Conservation (phyloP, 2,888 invertebrate species). For the Hirtodrosophila duncani region DNA sequence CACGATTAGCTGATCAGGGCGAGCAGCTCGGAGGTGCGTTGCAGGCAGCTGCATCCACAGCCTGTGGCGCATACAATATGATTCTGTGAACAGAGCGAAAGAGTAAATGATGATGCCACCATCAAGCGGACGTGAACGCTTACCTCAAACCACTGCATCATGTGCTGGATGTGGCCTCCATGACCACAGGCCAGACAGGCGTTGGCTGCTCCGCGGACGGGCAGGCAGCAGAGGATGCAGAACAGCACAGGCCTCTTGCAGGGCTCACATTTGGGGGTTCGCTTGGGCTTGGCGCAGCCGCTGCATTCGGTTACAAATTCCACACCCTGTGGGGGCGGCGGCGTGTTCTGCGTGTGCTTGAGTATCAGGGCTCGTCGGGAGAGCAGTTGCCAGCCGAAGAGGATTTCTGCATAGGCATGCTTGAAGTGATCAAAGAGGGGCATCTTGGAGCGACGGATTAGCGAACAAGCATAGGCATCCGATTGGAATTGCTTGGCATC, state of each 20-base stretch:
- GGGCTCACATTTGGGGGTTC: conserved; percentile 84
- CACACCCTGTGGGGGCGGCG: conserved; percentile 82
- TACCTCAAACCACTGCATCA: conserved; percentile 88
- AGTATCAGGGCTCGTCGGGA: conserved; percentile 88
- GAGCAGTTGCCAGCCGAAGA: conserved; percentile 90
- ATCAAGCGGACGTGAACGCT: not conserved
- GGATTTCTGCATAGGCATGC: conserved; percentile 90
- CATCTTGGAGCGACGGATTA: conserved; percentile 75
- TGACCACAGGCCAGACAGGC: conserved; percentile 95
- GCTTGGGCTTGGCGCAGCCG: conserved; percentile 83
- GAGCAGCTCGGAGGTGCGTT: conserved; percentile 81
- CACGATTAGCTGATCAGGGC: conserved; percentile 56
- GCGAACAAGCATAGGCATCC: conserved; percentile 68
- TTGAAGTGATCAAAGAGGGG: conserved; percentile 88
- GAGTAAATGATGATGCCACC: not conserved
- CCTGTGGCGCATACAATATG: conserved; percentile 92
- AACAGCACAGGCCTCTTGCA: conserved; percentile 88
- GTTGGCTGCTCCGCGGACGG: conserved; percentile 90
- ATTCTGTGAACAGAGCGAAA: conserved; percentile 59
- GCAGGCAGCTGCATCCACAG: conserved; percentile 93
- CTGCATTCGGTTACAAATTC: conserved; percentile 87
- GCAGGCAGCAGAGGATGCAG: conserved; percentile 91
- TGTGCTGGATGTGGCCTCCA: conserved; percentile 92
- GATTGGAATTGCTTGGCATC: conserved; percentile 55
- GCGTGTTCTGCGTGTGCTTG: conserved; percentile 80